Evolutionary conservation across 2,888 invertebrate genomes (phyloP).

Genomic region (Drosophila anomalata): DNA sequence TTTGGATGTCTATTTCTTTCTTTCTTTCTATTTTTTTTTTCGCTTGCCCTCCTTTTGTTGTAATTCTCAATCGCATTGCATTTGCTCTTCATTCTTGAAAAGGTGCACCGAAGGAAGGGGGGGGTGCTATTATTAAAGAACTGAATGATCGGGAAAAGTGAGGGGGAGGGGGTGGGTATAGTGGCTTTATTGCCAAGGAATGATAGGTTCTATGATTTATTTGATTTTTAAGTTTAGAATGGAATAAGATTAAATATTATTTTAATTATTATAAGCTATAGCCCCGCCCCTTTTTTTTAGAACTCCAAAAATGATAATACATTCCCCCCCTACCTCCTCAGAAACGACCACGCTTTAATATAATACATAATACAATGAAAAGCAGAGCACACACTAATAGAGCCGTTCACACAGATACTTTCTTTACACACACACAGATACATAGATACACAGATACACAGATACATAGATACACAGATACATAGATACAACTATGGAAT

Average conservation of each 20-base stretch:
- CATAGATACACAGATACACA: not conserved
- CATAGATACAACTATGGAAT: not conserved
- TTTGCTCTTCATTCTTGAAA: constrained; percentile 50
- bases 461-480: not conserved
- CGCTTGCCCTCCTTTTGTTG: constrained; percentile 40
- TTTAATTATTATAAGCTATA: not conserved
- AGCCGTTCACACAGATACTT: constrained; percentile 44
- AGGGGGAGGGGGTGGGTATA: not conserved
- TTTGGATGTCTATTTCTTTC: constrained; percentile 37
- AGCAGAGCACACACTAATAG: constrained; percentile 54
- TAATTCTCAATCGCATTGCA: constrained; percentile 49
- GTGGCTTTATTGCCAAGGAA: constrained; percentile 34
- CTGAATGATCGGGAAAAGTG: constrained; percentile 24
- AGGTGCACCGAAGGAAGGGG: constrained; percentile 10
- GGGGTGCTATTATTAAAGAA: constrained; percentile 14
- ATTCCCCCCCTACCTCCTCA: constrained; percentile 23
- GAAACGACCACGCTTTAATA: constrained; percentile 59
- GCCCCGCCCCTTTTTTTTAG: not conserved
- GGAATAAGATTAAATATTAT: too few relatives aligned
- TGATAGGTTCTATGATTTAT: constrained; percentile 26
- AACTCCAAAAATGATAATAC: constrained; percentile 35
- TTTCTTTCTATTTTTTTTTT: constrained; percentile 15
- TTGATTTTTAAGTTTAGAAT: not conserved
- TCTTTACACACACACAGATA: not conserved
- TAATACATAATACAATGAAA: constrained; percentile 17